A percentile compares a stretch with the other conserved stretches of the same genome.
Conservation (phyloP, 2,888 invertebrate genomes). For the Phortica okadai region DNA sequence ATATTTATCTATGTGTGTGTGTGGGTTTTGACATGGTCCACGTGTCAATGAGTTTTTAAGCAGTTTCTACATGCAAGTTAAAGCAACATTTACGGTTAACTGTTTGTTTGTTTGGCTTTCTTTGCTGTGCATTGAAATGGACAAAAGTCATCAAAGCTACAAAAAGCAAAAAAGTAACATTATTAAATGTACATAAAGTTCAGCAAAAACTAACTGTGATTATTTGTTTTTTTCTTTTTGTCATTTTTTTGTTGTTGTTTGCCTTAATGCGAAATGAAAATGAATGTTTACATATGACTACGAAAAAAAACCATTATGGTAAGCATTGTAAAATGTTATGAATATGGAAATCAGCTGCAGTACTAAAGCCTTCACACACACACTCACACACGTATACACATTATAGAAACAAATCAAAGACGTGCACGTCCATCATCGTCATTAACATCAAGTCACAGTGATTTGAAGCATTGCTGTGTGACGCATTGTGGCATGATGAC, state of each 20-base stretch:
- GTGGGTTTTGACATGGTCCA: conserved; percentile 29
- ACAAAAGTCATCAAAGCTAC: background rate
- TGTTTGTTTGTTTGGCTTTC: background rate
- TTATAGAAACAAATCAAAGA: background rate
- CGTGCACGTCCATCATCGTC: conserved; percentile 28
- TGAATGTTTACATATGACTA: background rate
- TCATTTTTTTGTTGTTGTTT: background rate
- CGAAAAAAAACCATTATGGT: background rate
- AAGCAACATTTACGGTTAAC: background rate
- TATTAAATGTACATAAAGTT: conserved; percentile 10
- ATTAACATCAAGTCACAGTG: conserved; percentile 42
- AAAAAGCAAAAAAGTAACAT: background rate
- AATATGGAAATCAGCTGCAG: conserved; percentile 21
- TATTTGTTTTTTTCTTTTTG: background rate
- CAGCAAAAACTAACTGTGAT: background rate
- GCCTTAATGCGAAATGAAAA: background rate
- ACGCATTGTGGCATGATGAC: background rate
- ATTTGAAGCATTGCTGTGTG: conserved; percentile 29
- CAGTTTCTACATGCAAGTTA: conserved; percentile 19
- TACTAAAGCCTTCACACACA: background rate
- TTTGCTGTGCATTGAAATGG: background rate
- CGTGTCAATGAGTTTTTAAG: conserved; percentile 67
- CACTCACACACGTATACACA: background rate
- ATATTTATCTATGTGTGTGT: background rate
- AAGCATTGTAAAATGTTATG: conserved; percentile 13